Conservation (phyloP, 1,140 invertebrate species). For the Aphis craccivora region DNA sequence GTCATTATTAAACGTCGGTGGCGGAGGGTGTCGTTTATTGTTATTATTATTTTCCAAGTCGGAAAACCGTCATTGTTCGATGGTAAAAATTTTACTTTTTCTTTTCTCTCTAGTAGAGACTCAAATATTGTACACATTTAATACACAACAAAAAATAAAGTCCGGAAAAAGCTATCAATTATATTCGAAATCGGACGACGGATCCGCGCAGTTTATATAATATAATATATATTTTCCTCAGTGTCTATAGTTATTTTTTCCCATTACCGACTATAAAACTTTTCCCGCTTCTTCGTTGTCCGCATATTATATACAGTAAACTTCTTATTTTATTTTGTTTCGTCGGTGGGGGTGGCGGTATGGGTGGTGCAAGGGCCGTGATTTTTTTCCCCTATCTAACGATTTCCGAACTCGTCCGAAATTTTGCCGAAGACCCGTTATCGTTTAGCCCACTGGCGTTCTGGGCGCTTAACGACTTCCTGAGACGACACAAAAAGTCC, state of each 20-base stretch:
- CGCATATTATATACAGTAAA: not conserved
- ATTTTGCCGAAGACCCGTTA: not conserved
- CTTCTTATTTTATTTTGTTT: slow-evolving; percentile 9
- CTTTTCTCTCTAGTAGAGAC: not conserved
- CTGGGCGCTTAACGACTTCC: not conserved
- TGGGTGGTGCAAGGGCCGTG: not conserved
- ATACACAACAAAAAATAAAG: not conserved
- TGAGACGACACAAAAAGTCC: not conserved
- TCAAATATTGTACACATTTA: not conserved
- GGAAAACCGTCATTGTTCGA: slow-evolving; percentile 12
- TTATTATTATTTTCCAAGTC: not conserved
- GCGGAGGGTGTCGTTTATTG: not conserved
- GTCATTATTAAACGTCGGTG: not conserved
- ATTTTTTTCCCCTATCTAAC: not conserved
- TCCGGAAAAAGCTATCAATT: slow-evolving; percentile 33
- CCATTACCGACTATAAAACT: not conserved
- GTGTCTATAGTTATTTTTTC: not conserved
- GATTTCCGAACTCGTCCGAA: not conserved
- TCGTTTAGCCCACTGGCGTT: slow-evolving; percentile 30
- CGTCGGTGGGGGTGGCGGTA: too few relatives aligned
- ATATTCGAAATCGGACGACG: slow-evolving; percentile 36
- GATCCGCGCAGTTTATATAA: not conserved
- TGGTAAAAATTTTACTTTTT: not conserved
- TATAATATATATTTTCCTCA: not conserved
- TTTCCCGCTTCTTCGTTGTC: not conserved